Base-by-base conservation (phyloP, 2,113 vertebrate species). In the Alaudala cheleensis region DNA sequence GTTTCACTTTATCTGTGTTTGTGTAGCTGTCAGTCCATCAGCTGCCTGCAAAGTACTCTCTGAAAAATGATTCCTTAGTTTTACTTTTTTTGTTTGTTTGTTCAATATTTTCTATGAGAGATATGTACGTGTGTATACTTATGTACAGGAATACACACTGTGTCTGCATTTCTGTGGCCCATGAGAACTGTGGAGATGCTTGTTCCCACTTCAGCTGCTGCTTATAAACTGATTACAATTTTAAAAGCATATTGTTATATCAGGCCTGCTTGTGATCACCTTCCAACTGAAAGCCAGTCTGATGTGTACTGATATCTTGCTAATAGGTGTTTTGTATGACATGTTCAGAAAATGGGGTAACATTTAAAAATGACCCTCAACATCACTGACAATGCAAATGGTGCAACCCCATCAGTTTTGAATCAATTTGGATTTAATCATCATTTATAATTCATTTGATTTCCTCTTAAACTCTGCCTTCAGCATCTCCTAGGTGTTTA, bases 381-480 rank as follows among this genome's bases (percentile, higher is more conserved):
- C n/a, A 33, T 37, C 78, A 44, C 40, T 85, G 83, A 50, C 66
- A 67, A 14, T 50, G 17, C 84, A 88, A 88, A 85, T 81, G 62
- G 84, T 87, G 77, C 89, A 95, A 45, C 33, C 28, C 61, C 61
- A 84, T 92, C 71, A 79, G 65, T 96, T 96, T 83, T 84, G 90
- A 95, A 97, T 93, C 66, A 88, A 71, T 80, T 93, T 82, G 95
- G 80, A 89, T 67, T 97, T 96, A 81, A 94, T 97, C 53, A 69
- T 94, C 57, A 95, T 97, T 97, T 97, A 96, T 97, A 96, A 97
- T 98, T 97, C 12, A 97, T 97, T 93, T 88, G 29, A 42, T 80
- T 95, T 89, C 86, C 65, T 96, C 86, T 92, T 95, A 96, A 97
- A 69, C 44, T 92, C 74, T 73, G 44, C 90, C 96, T 93, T 81